These are phyloP conservation scores for Nothura maculosa DNA, from an alignment of 2,797 vertebrate genomes.

Conservation along the genomic window DNA sequence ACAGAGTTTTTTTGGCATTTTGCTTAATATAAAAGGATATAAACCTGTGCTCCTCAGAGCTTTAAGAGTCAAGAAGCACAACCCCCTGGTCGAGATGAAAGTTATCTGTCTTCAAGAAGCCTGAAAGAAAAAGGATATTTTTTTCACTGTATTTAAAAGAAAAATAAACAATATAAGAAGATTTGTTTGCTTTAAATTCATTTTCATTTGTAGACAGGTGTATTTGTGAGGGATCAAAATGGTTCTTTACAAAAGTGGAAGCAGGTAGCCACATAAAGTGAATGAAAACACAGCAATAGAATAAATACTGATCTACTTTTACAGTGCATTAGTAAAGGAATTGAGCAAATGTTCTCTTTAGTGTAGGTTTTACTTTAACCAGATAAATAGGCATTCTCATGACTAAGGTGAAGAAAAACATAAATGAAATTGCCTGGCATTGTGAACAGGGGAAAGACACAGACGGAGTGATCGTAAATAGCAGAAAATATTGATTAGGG, in stretches of 20 bases:
- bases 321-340: neutral
- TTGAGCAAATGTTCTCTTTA: neutral
- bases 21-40: neutral
- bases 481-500: slow-evolving; percentile 61
- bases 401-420: slow-evolving; percentile 18
- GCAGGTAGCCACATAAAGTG: neutral
- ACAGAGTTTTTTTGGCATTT: neutral
- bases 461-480: slow-evolving; percentile 44
- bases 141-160: neutral
- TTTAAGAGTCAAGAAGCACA: neutral
- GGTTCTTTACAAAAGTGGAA: neutral
- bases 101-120: neutral
- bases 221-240: neutral
- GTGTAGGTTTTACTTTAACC: neutral
- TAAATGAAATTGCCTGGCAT: slow-evolving; percentile 47
- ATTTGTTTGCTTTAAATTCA: neutral
- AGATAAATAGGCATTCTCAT: slow-evolving; percentile 23
- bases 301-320: neutral
- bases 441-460: slow-evolving; percentile 29
- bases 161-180: neutral
- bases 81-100: neutral
- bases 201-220: neutral
- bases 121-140: neutral
- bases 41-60: neutral
- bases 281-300: neutral